A percentile compares a stretch with the other conserved stretches of the same genome.
phyloP scores from a whole-genome alignment of 2,888 invertebrate genomes.

The Belgica antarctica region DNA sequence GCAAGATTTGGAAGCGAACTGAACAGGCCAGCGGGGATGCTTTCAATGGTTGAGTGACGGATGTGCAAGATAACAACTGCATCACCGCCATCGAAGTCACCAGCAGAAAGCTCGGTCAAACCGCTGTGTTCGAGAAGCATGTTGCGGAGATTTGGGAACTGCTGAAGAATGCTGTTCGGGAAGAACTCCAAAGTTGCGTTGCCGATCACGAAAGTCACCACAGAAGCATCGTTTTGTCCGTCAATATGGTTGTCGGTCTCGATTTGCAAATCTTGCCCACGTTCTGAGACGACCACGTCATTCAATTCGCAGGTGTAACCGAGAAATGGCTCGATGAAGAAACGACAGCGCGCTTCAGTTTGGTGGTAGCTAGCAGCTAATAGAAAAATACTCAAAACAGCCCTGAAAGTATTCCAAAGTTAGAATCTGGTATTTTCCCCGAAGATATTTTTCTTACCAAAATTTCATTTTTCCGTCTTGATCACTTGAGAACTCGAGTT shows the following conservation, averaged over 20 bases:
- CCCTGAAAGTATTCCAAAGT: not conserved
- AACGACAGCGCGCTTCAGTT: not conserved
- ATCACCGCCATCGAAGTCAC: not conserved
- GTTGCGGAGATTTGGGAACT: not conserved
- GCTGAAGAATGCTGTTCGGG: not conserved
- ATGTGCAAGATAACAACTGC: not conserved
- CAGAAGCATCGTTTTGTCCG: not conserved
- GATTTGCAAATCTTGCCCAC: not conserved
- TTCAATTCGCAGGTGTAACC: slow-evolving; percentile 12
- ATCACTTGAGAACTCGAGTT: not conserved
- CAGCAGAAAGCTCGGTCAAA: not conserved
- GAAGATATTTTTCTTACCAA: not conserved
- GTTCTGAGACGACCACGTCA: not conserved
- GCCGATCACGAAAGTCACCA: not conserved
- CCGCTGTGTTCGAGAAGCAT: not conserved
- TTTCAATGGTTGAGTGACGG: not conserved
- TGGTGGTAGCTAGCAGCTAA: not conserved
- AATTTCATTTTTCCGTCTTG: not conserved
- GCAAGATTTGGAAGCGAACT: not conserved
- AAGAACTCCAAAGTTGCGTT: not conserved
- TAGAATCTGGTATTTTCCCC: not conserved
- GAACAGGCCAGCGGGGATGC: not conserved
- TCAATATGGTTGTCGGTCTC: not conserved
- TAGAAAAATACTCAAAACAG: not conserved
- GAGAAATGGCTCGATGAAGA: not conserved